phyloP scores from a whole-genome alignment of 1,140 invertebrate species.

The Heliconius eleuchia region DNA sequence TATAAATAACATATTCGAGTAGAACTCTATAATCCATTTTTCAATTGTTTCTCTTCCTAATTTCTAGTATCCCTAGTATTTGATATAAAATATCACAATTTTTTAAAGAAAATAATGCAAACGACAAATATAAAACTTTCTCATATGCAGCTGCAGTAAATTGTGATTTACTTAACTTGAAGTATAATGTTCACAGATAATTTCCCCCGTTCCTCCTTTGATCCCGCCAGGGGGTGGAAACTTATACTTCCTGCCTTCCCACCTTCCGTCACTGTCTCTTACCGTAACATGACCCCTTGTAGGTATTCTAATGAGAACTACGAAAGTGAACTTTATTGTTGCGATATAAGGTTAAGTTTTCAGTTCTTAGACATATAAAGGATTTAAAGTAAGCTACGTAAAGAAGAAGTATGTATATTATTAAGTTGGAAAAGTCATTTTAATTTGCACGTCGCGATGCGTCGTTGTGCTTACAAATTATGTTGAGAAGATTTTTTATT shows the following conservation, averaged over 20 bases:
- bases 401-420: conserved; percentile 4
- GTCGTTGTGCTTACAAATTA: neutral
- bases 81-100: neutral
- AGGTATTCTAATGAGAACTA: conserved; percentile 17
- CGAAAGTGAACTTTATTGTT: conserved; percentile 24
- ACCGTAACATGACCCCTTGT: conserved; percentile 36
- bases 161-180: conserved; percentile 27
- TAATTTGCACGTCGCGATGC: neutral
- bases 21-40: too few relatives aligned
- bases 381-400: conserved; percentile 14
- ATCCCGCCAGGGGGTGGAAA: conserved; percentile 39
- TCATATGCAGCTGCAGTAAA: conserved; percentile 1
- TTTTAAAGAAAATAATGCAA: neutral
- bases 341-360: neutral
- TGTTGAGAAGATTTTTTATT: neutral
- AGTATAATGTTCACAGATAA: conserved; percentile 36
- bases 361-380: neutral
- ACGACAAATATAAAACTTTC: neutral
- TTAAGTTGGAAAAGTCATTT: conserved; percentile 17
- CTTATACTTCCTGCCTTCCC: conserved; percentile 43
- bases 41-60: too few relatives aligned
- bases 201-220: conserved; percentile 38
- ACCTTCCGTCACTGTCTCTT: conserved; percentile 31
- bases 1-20: too few relatives aligned
- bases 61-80: too few relatives aligned